A percentile compares a stretch with the other conserved stretches of the same genome.
phyloP scores from a whole-genome alignment of 2,113 vertebrate species.

The Paracanthobrama guichenoti region DNA sequence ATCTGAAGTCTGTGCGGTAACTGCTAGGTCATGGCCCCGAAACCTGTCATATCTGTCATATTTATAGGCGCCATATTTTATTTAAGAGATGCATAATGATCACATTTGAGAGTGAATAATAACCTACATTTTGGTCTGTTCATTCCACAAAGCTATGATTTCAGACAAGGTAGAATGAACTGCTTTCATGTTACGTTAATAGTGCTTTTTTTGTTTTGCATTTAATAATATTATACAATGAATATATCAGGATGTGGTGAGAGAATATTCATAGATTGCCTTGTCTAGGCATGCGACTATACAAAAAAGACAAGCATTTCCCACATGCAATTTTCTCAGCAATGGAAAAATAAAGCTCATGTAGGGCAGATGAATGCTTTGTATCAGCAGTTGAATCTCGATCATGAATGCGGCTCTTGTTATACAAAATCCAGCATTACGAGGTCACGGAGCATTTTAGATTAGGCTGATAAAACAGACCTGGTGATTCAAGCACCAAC shows the following conservation, averaged over 20 bases:
- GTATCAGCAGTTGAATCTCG: slow-evolving; percentile 28
- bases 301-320: slow-evolving; percentile 25
- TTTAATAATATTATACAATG: background rate
- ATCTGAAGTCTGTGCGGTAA: slow-evolving; percentile 1
- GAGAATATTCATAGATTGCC: background rate
- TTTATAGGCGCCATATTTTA: slow-evolving; percentile 15
- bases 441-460: slow-evolving; percentile 16
- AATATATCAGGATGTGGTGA: background rate
- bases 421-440: slow-evolving; percentile 16
- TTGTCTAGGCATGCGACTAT: background rate
- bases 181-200: background rate
- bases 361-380: slow-evolving; percentile 8
- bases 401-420: background rate
- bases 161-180: background rate
- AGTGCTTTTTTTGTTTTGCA: background rate
- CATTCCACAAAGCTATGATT: slow-evolving; percentile 1
- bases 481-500: background rate
- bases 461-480: slow-evolving; percentile 8
- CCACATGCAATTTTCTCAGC: background rate
- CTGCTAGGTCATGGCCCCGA: background rate
- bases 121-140: background rate
- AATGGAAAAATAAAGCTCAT: slow-evolving; percentile 12
- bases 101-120: slow-evolving; percentile 2
- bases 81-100: slow-evolving; percentile 24
- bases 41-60: slow-evolving; percentile 19